These are phyloP conservation scores for Apodemia hepburni DNA, from an alignment of 2,888 invertebrate genomes.

Conservation along the genomic window DNA sequence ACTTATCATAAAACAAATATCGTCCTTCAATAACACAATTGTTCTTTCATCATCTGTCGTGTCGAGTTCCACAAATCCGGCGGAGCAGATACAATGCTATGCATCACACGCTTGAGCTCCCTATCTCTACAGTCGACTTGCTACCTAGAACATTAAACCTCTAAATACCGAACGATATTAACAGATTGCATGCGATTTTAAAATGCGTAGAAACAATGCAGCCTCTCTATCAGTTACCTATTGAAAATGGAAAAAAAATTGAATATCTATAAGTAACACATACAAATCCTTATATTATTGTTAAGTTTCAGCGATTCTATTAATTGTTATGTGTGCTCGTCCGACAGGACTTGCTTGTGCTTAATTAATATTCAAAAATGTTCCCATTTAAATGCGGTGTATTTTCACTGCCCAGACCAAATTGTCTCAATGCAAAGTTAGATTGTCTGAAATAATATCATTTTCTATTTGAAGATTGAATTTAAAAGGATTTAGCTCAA, in stretches of 20 bases:
- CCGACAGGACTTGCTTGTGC: conserved; percentile 12
- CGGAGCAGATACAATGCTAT: neutral
- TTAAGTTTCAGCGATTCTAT: conserved; percentile 68
- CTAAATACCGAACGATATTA: neutral
- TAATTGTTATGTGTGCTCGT: conserved; percentile 41
- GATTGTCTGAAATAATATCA: neutral
- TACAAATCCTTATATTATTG: conserved; percentile 24
- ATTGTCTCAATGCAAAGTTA: too few relatives aligned
- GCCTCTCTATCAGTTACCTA: neutral
- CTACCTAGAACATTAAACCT: neutral
- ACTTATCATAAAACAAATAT: neutral
- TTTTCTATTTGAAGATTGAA: too few relatives aligned
- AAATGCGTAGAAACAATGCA: conserved; percentile 8
- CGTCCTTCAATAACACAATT: too few relatives aligned
- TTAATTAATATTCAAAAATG: conserved; percentile 20
- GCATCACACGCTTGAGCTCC: neutral
- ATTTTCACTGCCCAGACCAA: neutral
- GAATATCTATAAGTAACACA: neutral
- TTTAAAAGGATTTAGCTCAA: neutral
- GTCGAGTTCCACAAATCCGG: too few relatives aligned
- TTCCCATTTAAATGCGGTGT: conserved; percentile 24
- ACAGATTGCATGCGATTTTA: neutral
- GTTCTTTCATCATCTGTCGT: neutral
- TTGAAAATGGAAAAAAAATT: neutral
- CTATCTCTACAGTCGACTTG: neutral